Evolutionary conservation across 2,888 invertebrate genomes (phyloP).

Genomic region (Cylloceria caligata): DNA sequence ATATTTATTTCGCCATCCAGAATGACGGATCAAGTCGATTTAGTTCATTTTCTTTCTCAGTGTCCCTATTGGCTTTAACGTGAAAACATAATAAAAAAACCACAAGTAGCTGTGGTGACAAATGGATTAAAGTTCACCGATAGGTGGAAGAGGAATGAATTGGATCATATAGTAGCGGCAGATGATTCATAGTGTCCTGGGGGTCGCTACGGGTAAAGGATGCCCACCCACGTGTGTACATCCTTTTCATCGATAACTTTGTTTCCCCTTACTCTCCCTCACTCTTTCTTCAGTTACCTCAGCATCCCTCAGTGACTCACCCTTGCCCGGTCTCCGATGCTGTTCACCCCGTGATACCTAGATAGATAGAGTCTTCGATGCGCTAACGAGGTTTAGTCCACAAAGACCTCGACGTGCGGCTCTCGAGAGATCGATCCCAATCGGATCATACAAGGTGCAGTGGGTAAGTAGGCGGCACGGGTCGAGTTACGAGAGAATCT

Average conservation of each 20-base stretch:
- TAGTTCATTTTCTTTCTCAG: too few relatives aligned
- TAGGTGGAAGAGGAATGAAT: constrained; percentile 17
- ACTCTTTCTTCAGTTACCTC: neutral
- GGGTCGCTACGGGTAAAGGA: neutral
- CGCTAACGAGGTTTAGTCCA: constrained; percentile 71
- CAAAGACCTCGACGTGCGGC: constrained; percentile 67
- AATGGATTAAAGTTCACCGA: constrained; percentile 24
- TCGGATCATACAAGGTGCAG: constrained; percentile 74
- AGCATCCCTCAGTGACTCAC: constrained; percentile 26
- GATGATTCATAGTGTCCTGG: constrained; percentile 40
- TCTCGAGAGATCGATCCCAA: constrained; percentile 74
- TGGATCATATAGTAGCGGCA: neutral
- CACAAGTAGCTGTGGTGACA: constrained; percentile 4
- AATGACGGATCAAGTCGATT: too few relatives aligned
- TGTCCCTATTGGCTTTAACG: neutral
- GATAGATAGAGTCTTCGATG: constrained; percentile 58
- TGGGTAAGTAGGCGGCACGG: constrained; percentile 65
- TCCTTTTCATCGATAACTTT: constrained; percentile 31
- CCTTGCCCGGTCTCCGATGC: constrained; percentile 38
- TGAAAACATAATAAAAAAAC: neutral
- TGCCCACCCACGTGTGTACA: constrained; percentile 17
- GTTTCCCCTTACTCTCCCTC: constrained; percentile 21
- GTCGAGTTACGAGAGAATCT: constrained; percentile 51
- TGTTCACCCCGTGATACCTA: constrained; percentile 55
- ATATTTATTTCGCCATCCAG: too few relatives aligned